Conservation (phyloP, 1,140 invertebrate species). For the Rhizoglyphus robini region DNA sequence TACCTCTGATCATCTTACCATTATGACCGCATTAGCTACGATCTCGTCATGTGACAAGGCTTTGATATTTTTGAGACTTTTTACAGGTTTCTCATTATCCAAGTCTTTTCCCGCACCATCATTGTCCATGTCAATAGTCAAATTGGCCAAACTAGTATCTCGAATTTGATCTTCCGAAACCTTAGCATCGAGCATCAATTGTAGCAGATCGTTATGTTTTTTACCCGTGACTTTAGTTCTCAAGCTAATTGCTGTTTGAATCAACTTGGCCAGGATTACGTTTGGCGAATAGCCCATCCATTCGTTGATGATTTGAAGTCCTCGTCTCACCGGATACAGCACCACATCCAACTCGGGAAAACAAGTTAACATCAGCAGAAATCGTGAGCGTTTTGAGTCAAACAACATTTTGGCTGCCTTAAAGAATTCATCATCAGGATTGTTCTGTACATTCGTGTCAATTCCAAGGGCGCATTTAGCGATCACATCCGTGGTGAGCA, state of each 20-base stretch:
- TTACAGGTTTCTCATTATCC: neutral
- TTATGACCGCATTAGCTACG: conserved; percentile 30
- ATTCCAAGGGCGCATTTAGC: conserved; percentile 38
- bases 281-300: neutral
- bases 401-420: conserved; percentile 21
- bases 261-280: neutral
- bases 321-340: conserved; percentile 15
- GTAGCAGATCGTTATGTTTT: conserved; percentile 17
- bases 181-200: conserved; percentile 17
- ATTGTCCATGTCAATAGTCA: conserved; percentile 10
- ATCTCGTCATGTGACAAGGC: conserved; percentile 29
- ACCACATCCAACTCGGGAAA: conserved; percentile 17
- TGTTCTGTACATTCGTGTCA: conserved; percentile 15
- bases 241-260: neutral
- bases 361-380: neutral
- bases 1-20: too few relatives aligned
- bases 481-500: conserved; percentile 40
- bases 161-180: neutral
- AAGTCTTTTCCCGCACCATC: neutral
- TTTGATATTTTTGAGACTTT: neutral
- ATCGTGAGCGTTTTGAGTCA: neutral
- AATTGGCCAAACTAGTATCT: neutral
- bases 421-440: conserved; percentile 20
- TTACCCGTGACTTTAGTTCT: neutral
- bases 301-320: neutral